phyloP scores from a whole-genome alignment of 2,888 invertebrate genomes.

The Dynastes tityus region DNA sequence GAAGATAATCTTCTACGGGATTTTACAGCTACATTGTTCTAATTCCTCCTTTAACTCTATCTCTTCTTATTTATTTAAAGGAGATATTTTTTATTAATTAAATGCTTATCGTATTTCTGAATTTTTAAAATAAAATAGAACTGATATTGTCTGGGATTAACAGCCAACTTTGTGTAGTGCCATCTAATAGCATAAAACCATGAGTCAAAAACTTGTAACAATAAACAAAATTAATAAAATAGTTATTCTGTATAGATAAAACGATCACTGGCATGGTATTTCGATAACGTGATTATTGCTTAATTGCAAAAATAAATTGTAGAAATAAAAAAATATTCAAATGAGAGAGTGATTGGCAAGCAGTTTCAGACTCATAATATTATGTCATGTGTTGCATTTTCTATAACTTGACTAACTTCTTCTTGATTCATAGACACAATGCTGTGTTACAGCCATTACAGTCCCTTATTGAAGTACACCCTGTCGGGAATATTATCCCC shows the following conservation, averaged over 20 bases:
- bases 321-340: neutral
- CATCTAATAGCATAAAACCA: conserved; percentile 16
- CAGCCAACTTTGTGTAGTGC: neutral
- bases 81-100: neutral
- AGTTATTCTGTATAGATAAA: neutral
- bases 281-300: conserved; percentile 20
- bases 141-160: neutral
- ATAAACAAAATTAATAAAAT: neutral
- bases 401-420: conserved; percentile 25
- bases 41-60: neutral
- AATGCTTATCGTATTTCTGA: neutral
- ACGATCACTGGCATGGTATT: neutral
- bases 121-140: neutral
- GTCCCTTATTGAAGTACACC: conserved; percentile 92
- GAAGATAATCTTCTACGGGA: neutral
- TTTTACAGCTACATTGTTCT: neutral
- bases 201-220: neutral
- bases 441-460: conserved; percentile 72
- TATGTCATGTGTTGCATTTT: neutral
- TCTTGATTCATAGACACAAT: neutral
- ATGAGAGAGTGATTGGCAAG: conserved; percentile 3
- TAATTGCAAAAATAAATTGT: neutral
- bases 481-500: conserved; percentile 78
- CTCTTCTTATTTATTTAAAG: neutral
- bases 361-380: neutral